phyloP scores from a whole-genome alignment of 2,888 invertebrate genomes.

The Tineola bisselliella region DNA sequence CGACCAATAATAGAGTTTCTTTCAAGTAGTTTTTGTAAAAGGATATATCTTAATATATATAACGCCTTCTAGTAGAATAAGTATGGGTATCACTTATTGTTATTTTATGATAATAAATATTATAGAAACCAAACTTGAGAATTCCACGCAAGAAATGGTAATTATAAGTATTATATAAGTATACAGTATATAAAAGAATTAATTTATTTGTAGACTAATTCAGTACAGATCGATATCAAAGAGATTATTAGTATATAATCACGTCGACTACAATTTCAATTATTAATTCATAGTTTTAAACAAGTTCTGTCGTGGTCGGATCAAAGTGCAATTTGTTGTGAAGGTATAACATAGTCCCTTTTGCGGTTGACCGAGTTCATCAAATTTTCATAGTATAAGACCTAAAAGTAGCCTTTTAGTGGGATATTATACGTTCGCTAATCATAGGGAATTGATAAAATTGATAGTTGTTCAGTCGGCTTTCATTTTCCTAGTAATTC shows the following conservation, averaged over 20 bases:
- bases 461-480: neutral
- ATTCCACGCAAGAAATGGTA: too few relatives aligned
- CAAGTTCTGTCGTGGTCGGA: neutral
- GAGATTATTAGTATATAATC: neutral
- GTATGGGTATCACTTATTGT: too few relatives aligned
- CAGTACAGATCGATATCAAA: neutral
- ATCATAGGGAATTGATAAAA: neutral
- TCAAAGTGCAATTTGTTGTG: slow-evolving; percentile 8
- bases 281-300: neutral
- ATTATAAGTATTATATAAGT: too few relatives aligned
- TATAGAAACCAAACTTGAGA: too few relatives aligned
- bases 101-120: too few relatives aligned
- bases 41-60: too few relatives aligned
- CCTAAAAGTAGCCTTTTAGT: neutral
- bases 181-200: too few relatives aligned
- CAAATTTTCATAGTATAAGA: neutral
- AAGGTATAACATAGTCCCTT: neutral
- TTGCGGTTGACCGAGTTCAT: neutral
- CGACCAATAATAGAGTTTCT: too few relatives aligned
- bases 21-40: too few relatives aligned
- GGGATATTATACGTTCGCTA: neutral
- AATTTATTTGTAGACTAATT: neutral
- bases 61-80: too few relatives aligned
- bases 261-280: neutral
- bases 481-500: too few relatives aligned